Evolutionary conservation across 2,113 vertebrate species (phyloP).

Genomic region (Rhinichthys klamathensis): DNA sequence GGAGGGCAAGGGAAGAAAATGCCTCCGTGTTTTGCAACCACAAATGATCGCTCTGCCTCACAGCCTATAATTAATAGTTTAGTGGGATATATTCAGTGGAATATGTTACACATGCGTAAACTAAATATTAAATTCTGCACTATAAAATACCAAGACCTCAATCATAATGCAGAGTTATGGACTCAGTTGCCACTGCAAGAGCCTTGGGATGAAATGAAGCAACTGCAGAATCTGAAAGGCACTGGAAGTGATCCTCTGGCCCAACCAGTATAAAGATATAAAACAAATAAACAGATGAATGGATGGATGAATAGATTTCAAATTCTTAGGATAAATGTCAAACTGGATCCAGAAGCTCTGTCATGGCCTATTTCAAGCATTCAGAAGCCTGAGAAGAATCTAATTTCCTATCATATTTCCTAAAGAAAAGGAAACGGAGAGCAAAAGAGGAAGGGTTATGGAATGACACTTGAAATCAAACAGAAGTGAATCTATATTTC

Average conservation of each 20-base stretch:
- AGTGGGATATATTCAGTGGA: constrained; percentile 40
- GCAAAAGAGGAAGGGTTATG: background rate
- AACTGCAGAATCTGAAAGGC: constrained; percentile 1
- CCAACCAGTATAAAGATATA: background rate
- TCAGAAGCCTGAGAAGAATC: constrained; percentile 8
- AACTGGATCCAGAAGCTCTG: constrained; percentile 1
- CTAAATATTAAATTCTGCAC: constrained; percentile 38
- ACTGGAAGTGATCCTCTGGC: background rate
- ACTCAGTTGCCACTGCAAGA: constrained; percentile 23
- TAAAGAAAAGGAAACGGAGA: background rate
- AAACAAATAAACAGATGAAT: background rate
- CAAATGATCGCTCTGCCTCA: constrained; percentile 40
- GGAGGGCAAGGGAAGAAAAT: constrained; percentile 24
- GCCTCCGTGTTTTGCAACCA: constrained; percentile 40
- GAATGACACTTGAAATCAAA: constrained; percentile 12
- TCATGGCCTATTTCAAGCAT: constrained; percentile 3
- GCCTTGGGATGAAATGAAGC: background rate
- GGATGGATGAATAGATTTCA: background rate
- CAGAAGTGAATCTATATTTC: constrained; percentile 17
- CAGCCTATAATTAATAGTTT: constrained; percentile 55
- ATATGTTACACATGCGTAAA: constrained; percentile 46
- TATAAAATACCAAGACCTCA: constrained; percentile 44
- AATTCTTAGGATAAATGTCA: background rate
- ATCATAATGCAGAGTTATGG: constrained; percentile 19
- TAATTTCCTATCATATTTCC: constrained; percentile 9